These are phyloP conservation scores for Drosophila pseudotakahashii DNA, from an alignment of 2,888 invertebrate species.

Conservation along the genomic window DNA sequence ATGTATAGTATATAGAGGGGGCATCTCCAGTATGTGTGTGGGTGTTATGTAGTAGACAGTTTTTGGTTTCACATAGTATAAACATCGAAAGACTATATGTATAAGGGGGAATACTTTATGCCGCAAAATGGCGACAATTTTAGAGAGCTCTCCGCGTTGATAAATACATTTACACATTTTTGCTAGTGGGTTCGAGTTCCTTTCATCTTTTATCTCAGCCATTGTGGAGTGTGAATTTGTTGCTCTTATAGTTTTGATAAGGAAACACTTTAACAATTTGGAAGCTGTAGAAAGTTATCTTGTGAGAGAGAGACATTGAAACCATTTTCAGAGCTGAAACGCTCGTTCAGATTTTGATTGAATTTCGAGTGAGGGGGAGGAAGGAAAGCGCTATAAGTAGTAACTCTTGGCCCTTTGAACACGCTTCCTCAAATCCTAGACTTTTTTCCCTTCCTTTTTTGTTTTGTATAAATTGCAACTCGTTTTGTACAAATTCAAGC, in stretches of 20 bases:
- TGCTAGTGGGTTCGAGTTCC: constrained; percentile 9
- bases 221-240: constrained; percentile 39
- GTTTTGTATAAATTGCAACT: constrained; percentile 30
- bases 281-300: constrained; percentile 20
- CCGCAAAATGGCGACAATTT: constrained; percentile 64
- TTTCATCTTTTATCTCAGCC: constrained; percentile 26
- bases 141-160: constrained; percentile 11
- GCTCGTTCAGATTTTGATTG: constrained; percentile 29
- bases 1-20: constrained; percentile 6
- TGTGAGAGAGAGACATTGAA: constrained; percentile 51
- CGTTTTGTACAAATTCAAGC: constrained; percentile 17
- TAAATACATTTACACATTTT: constrained; percentile 39
- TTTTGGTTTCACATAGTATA: constrained; percentile 46
- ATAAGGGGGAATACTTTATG: constrained; percentile 45
- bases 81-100: constrained; percentile 64
- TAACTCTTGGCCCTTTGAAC: constrained; percentile 48
- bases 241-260: constrained; percentile 9
- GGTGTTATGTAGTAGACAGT: constrained; percentile 47
- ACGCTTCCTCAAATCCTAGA: constrained; percentile 20
- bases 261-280: constrained; percentile 14
- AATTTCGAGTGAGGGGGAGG: constrained; percentile 32
- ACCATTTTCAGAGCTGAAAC: constrained; percentile 60
- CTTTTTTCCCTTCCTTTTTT: neutral
- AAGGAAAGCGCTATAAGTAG: constrained; percentile 24
- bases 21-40: constrained; percentile 9